Evolutionary conservation across 1,140 invertebrate genomes (phyloP), one percentile per base, ranked within the genome.

Genomic region (Heliconius himera): DNA sequence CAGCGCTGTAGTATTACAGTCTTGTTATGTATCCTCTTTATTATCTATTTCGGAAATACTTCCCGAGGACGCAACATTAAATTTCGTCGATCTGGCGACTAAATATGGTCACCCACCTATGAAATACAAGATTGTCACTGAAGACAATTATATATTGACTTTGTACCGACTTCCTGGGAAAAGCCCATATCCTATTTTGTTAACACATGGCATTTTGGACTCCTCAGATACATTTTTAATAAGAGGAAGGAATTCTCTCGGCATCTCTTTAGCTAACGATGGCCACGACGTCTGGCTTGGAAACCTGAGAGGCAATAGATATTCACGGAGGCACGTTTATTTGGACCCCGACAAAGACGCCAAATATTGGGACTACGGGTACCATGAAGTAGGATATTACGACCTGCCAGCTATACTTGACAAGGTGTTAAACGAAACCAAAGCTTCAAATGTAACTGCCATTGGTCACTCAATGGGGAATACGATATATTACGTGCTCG

Each of bases 211-310:
- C 3, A 84, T 98, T 22, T 75, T 97, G 0, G 95, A 95, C 22
- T 96, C 96, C 46, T 96, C 96, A 0, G 95, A 95, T 9, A 96
- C 96, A 80, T 98, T 94, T 90, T 86, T 97, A 6, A 87, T 96
- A 5, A 95, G 95, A 82, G 94, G 94, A 33, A 87, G 95, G 18
- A 93, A 91, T 74, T 93, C 93, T 18, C 80, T 95, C 4, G 95
- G 93, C 4, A 66, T 85, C 1, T 71, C 75, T n/a, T 81, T 90
- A 8, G 95, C 95, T 11, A 77, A 81, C 5, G 66, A 29, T 2
- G 96, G 96, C 29, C 97, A 96, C 82, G 97, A 97, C 82, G 96
- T 97, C 3, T 97, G 97, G 97, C 80, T 97, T 80, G 96, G 95
- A 0, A 97, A 97, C 90, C 91, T 94, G 22, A 93, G 97, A 77